Evolutionary conservation across 2,888 invertebrate species (phyloP).

Genomic region (Megamerina dolium): DNA sequence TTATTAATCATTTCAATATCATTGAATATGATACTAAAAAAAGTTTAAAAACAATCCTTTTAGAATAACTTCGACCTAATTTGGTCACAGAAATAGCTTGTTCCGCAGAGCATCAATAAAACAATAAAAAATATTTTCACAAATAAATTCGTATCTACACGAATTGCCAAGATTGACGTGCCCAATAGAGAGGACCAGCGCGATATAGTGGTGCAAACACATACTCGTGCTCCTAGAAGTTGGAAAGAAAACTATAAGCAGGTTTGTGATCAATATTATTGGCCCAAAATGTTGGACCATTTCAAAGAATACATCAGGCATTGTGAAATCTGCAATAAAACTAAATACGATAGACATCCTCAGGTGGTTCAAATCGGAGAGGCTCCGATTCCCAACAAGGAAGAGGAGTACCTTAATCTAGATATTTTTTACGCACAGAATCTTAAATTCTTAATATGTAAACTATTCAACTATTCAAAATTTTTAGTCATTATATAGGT

Average conservation of each 20-base stretch:
- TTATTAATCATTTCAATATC: no score
- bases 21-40: constrained; percentile 4
- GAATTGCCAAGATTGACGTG: not conserved
- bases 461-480: constrained; percentile 17
- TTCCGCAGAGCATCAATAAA: not conserved
- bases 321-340: constrained; percentile 15
- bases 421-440: constrained; percentile 16
- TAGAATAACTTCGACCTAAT: not conserved
- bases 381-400: constrained; percentile 15
- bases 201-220: not conserved
- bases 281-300: constrained; percentile 8
- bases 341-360: constrained; percentile 17
- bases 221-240: not conserved
- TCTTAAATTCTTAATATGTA: constrained; percentile 10
- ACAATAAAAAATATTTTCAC: not conserved
- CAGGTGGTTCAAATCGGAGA: constrained; percentile 15
- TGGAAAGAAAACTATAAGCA: not conserved
- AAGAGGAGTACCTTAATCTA: constrained; percentile 14
- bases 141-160: not conserved
- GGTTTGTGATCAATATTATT: constrained; percentile 3
- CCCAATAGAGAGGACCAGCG: not conserved
- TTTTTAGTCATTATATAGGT: constrained; percentile 14
- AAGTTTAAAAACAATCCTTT: constrained; percentile 7
- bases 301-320: constrained; percentile 14
- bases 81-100: constrained; percentile 5